phyloP scores from a whole-genome alignment of 2,888 invertebrate species.

The Archips crataeganus region DNA sequence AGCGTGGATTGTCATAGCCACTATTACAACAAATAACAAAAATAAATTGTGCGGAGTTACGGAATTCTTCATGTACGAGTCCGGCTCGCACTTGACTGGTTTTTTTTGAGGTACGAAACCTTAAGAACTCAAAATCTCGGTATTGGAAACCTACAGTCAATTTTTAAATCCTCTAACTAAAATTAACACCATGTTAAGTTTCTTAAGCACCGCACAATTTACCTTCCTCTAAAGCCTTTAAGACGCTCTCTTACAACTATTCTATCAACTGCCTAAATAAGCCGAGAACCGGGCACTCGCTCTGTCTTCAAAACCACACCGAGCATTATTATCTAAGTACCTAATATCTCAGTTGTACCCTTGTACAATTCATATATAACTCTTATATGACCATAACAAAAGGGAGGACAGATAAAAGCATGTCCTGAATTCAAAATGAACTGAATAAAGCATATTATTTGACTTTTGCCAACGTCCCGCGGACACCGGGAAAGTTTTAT shows the following conservation, averaged over 20 bases:
- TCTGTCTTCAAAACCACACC: conserved; percentile 37
- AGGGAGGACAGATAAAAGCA: conserved; percentile 53
- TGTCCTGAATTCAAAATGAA: conserved; percentile 70
- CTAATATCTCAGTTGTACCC: conserved; percentile 38
- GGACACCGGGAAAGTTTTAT: conserved; percentile 58
- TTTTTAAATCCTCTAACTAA: background rate
- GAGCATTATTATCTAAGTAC: conserved; percentile 36
- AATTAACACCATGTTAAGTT: background rate
- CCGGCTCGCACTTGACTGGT: too few relatives aligned
- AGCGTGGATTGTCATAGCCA: too few relatives aligned
- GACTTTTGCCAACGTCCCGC: conserved; percentile 54
- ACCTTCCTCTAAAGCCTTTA: conserved; percentile 16
- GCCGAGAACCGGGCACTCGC: conserved; percentile 27
- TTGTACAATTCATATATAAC: conserved; percentile 52
- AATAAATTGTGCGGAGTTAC: too few relatives aligned
- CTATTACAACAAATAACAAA: too few relatives aligned
- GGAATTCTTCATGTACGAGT: too few relatives aligned
- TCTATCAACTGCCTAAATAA: conserved; percentile 37
- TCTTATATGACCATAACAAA: conserved; percentile 53
- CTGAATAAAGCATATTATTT: conserved; percentile 63
- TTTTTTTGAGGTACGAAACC: too few relatives aligned
- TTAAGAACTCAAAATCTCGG: background rate
- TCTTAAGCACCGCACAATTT: background rate
- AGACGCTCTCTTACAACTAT: conserved; percentile 27
- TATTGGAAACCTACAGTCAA: background rate